Percentiles rank a stretch among this genome's conserved stretches.
Evolutionary conservation across 2,888 invertebrate genomes (phyloP).

Genomic region (Hyppa rectilinea): DNA sequence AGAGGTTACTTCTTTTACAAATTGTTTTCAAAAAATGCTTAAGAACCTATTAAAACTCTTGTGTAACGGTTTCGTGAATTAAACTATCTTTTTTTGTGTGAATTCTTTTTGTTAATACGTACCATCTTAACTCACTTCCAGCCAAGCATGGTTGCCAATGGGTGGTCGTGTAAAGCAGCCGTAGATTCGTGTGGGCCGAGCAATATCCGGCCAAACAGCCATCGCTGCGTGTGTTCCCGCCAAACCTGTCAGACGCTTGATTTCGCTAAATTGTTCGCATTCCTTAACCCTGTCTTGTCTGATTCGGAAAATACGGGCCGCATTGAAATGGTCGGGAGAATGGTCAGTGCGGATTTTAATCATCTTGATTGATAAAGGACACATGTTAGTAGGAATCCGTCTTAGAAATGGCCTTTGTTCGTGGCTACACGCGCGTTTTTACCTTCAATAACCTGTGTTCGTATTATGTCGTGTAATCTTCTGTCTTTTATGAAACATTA

Average conservation of each 20-base stretch:
- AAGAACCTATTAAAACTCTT: not conserved
- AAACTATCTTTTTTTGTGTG: not conserved
- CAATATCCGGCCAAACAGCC: slow-evolving; percentile 82
- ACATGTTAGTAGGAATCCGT: slow-evolving; percentile 43
- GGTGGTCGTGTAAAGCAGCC: slow-evolving; percentile 70
- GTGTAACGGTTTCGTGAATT: not conserved
- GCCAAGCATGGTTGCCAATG: slow-evolving; percentile 49
- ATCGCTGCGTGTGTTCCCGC: slow-evolving; percentile 76
- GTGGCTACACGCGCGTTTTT: slow-evolving; percentile 19
- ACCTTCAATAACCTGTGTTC: not conserved
- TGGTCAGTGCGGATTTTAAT: slow-evolving; percentile 57
- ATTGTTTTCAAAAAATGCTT: slow-evolving; percentile 8
- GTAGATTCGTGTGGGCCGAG: slow-evolving; percentile 71
- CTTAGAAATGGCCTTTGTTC: slow-evolving; percentile 44
- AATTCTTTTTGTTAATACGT: slow-evolving; percentile 27
- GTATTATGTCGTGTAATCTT: not conserved
- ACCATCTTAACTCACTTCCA: slow-evolving; percentile 35
- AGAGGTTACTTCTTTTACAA: slow-evolving; percentile 10
- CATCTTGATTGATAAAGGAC: slow-evolving; percentile 64
- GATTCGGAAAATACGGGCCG: slow-evolving; percentile 49
- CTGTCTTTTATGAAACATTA: slow-evolving; percentile 16
- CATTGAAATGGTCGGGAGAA: slow-evolving; percentile 50
- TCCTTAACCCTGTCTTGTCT: slow-evolving; percentile 60
- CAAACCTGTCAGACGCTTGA: slow-evolving; percentile 72
- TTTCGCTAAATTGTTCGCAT: slow-evolving; percentile 69